Conservation (phyloP, 2,888 invertebrate species). For the Cartodere bifasciata region DNA sequence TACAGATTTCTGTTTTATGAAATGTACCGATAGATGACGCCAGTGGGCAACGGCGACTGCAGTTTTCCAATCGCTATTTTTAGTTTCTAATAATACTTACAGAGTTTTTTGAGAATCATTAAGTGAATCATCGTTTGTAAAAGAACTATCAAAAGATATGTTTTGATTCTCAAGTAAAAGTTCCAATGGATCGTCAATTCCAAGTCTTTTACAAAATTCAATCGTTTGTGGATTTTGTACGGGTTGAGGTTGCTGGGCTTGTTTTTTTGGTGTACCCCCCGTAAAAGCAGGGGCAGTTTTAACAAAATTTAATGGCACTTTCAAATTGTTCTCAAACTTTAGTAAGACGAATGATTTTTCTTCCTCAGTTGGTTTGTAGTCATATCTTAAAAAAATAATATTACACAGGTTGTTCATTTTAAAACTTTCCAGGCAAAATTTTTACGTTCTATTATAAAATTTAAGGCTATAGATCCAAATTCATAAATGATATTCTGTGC, state of each 20-base stretch:
- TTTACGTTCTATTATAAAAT: neutral
- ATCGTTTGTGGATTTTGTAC: constrained; percentile 57
- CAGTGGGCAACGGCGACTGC: no score
- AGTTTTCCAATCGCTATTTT: no score
- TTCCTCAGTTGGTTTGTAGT: constrained; percentile 59
- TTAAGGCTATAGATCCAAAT: no score
- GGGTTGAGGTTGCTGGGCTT: constrained; percentile 36
- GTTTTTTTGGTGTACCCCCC: constrained; percentile 28
- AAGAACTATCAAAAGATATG: constrained; percentile 22
- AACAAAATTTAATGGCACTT: constrained; percentile 67
- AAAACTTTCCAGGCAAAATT: neutral
- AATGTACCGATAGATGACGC: no score
- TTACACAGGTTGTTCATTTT: no score
- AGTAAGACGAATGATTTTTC: constrained; percentile 53
- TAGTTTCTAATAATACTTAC: no score
- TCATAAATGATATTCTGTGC: no score
- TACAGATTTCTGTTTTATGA: no score
- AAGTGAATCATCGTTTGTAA: no score
- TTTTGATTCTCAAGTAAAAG: constrained; percentile 44
- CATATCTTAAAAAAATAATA: constrained; percentile 41
- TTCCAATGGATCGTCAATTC: constrained; percentile 71
- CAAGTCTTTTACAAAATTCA: constrained; percentile 51
- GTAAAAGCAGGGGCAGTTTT: constrained; percentile 56
- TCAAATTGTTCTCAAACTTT: constrained; percentile 53
- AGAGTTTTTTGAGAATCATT: no score